phyloP scores from a whole-genome alignment of 2,797 vertebrate species.

The Saxicola maurus region DNA sequence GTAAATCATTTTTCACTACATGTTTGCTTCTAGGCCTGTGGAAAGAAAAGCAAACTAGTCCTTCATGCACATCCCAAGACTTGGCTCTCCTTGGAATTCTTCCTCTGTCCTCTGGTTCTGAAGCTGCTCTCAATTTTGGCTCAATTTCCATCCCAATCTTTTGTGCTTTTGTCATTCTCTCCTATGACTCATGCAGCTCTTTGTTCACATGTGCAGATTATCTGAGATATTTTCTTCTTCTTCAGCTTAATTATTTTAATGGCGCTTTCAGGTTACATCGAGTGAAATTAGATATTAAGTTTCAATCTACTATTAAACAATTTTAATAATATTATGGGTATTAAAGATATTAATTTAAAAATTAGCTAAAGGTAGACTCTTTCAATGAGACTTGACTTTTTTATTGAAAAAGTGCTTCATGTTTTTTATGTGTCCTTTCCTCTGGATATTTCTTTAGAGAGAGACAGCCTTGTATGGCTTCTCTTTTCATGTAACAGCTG shows the following conservation, averaged over 20 bases:
- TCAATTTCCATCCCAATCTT: neutral
- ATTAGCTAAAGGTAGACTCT: neutral
- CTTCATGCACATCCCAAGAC: neutral
- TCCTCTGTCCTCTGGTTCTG: neutral
- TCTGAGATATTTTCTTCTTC: neutral
- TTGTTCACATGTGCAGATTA: neutral
- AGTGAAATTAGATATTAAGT: neutral
- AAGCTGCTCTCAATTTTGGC: slow-evolving; percentile 13
- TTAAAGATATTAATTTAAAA: neutral
- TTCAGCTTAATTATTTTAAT: slow-evolving; percentile 11
- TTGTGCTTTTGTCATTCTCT: slow-evolving; percentile 3
- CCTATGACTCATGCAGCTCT: neutral
- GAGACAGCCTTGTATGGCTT: neutral
- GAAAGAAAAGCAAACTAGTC: neutral
- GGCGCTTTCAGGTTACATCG: neutral
- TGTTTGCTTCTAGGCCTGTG: neutral
- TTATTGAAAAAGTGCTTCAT: neutral
- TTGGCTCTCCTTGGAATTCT: neutral
- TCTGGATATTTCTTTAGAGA: neutral
- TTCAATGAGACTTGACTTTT: neutral
- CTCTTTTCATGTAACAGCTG: neutral
- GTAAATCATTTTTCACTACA: neutral
- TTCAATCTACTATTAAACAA: neutral
- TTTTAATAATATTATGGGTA: neutral
- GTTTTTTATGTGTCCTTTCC: neutral